phyloP scores from a whole-genome alignment of 1,140 invertebrate species.

The Calosoma granatense region DNA sequence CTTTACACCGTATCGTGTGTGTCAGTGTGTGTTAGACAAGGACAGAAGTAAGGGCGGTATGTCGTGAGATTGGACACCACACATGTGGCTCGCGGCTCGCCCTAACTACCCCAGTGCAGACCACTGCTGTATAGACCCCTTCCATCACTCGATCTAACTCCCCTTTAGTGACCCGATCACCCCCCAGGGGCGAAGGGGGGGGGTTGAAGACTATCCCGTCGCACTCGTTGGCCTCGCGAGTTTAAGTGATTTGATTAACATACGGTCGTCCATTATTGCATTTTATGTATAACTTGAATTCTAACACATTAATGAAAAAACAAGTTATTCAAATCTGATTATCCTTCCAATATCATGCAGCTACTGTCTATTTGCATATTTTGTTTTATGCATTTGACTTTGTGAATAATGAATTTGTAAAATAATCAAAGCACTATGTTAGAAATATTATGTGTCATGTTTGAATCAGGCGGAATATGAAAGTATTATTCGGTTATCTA shows the following conservation, averaged over 20 bases:
- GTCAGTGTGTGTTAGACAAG: neutral
- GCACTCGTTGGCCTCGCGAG: neutral
- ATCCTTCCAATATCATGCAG: no score
- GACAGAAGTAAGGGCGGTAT: no score
- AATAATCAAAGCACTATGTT: no score
- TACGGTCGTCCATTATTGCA: neutral
- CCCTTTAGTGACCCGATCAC: neutral
- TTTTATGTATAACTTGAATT: neutral
- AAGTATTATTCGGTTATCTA: no score
- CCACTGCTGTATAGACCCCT: neutral
- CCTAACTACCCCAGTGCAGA: slow-evolving; percentile 4
- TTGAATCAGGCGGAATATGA: no score
- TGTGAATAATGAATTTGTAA: no score
- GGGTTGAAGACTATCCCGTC: slow-evolving; percentile 1
- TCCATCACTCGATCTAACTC: neutral
- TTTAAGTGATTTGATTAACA: slow-evolving; percentile 8
- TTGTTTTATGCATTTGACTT: no score
- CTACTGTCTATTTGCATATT: no score
- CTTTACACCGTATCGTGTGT: neutral
- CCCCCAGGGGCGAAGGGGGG: no score
- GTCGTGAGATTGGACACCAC: neutral
- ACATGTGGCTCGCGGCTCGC: neutral
- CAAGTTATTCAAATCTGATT: no score
- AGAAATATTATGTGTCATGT: no score
- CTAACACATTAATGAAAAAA: no score